A percentile compares a stretch with the other conserved stretches of the same genome.
Evolutionary conservation across 2,888 invertebrate species (phyloP).

Genomic region (Drosophila buzzatii): DNA sequence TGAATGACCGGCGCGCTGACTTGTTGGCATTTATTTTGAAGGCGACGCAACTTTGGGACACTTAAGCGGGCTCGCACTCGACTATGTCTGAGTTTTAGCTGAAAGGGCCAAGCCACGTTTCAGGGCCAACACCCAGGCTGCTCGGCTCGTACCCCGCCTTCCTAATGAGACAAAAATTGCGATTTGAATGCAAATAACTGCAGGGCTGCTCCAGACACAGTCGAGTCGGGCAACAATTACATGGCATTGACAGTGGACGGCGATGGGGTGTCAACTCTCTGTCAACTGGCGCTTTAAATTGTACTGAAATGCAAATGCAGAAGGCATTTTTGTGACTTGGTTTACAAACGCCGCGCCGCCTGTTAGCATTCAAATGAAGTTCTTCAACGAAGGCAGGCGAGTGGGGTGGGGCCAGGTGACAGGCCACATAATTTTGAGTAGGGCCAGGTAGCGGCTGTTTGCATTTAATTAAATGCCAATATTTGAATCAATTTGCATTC

Average conservation of each 20-base stretch:
- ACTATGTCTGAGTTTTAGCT: slow-evolving; percentile 41
- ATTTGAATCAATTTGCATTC: slow-evolving; percentile 78
- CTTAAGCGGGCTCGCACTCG: slow-evolving; percentile 66
- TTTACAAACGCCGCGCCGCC: slow-evolving; percentile 28
- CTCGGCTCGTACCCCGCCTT: slow-evolving; percentile 36
- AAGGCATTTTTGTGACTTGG: slow-evolving; percentile 52
- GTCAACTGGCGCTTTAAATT: slow-evolving; percentile 72
- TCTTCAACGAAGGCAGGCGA: slow-evolving; percentile 22
- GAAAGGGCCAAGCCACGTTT: slow-evolving; percentile 27
- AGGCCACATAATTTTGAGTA: slow-evolving; percentile 33
- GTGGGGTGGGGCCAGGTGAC: not conserved
- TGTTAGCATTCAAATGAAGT: slow-evolving; percentile 73
- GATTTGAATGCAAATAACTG: slow-evolving; percentile 81
- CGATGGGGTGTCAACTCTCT: slow-evolving; percentile 35
- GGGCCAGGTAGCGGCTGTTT: slow-evolving; percentile 60
- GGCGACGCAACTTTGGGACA: slow-evolving; percentile 74
- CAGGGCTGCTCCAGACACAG: slow-evolving; percentile 72
- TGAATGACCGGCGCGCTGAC: slow-evolving; percentile 67
- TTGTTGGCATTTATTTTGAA: slow-evolving; percentile 76
- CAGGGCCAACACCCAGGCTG: slow-evolving; percentile 36
- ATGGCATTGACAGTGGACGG: slow-evolving; percentile 50
- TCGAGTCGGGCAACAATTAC: slow-evolving; percentile 68
- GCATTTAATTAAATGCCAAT: slow-evolving; percentile 79
- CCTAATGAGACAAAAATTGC: slow-evolving; percentile 79
- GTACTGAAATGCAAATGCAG: slow-evolving; percentile 66